Conservation (phyloP, 2,888 invertebrate genomes). For the Lottia gigantea region DNA sequence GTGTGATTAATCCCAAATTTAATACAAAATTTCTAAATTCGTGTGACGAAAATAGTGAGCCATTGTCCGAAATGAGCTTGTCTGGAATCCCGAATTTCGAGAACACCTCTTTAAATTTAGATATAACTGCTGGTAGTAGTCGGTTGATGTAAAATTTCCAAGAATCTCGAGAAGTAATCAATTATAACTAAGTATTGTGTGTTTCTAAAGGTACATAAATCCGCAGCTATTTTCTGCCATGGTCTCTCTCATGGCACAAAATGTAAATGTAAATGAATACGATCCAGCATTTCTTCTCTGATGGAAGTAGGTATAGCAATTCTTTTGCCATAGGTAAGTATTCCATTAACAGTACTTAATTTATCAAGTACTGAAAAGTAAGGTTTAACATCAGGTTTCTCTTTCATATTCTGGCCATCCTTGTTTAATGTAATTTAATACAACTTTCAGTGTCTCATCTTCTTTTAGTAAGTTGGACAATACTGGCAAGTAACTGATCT, state of each 20-base stretch:
- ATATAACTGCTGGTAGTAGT: background rate
- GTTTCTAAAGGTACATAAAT: background rate
- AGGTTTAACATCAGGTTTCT: background rate
- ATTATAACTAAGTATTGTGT: background rate
- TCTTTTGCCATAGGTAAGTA: background rate
- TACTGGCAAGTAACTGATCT: background rate
- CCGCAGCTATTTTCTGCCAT: background rate
- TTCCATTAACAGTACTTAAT: background rate
- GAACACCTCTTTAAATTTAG: background rate
- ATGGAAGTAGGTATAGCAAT: background rate
- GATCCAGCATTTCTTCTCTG: background rate
- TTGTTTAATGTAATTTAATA: background rate
- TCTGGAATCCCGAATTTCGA: background rate
- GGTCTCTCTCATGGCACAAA: background rate
- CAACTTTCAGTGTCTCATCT: background rate
- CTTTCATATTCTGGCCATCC: no score
- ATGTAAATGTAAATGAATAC: no score
- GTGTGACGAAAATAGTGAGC: background rate
- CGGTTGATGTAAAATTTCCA: background rate
- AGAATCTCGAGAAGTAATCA: background rate
- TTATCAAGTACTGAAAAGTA: background rate
- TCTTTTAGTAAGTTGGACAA: background rate
- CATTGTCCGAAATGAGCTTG: background rate
- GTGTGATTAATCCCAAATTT: background rate
- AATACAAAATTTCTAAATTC: background rate